Evolutionary conservation across 2,113 vertebrate species (phyloP).

Genomic region (Speoplatyrhinus poulsoni): DNA sequence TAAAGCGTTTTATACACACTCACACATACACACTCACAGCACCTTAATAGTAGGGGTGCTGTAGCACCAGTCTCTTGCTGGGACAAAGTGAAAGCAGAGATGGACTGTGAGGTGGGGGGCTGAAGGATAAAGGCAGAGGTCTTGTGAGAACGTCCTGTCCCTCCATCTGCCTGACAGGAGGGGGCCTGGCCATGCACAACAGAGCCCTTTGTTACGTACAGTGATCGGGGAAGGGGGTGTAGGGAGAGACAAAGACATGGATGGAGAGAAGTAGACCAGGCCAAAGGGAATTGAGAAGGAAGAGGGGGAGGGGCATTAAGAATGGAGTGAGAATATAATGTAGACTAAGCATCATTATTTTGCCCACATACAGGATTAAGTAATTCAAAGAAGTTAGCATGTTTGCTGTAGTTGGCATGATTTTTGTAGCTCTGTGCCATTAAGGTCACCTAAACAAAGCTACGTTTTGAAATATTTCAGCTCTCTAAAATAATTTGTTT

Average conservation of each 20-base stretch:
- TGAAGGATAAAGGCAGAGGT: not conserved
- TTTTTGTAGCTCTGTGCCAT: too few relatives aligned
- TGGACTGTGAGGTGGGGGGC: not conserved
- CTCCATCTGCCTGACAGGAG: conserved; percentile 59
- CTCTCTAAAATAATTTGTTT: too few relatives aligned
- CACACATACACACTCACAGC: conserved; percentile 12
- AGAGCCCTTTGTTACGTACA: conserved; percentile 69
- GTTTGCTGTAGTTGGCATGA: too few relatives aligned
- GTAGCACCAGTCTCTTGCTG: not conserved
- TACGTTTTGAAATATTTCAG: too few relatives aligned
- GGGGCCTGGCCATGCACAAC: conserved; percentile 58
- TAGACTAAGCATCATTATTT: too few relatives aligned
- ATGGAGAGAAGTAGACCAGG: not conserved
- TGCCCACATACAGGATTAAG: too few relatives aligned
- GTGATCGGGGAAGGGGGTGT: conserved; percentile 38
- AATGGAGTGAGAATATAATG: too few relatives aligned
- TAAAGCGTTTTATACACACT: not conserved
- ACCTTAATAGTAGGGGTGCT: too few relatives aligned
- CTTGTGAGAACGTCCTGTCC: conserved; percentile 34
- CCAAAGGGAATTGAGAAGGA: not conserved
- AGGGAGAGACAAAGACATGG: not conserved
- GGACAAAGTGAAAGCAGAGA: not conserved
- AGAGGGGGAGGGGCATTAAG: not conserved
- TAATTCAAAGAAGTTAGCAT: too few relatives aligned
- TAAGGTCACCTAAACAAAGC: too few relatives aligned